Evolutionary conservation across 1,140 invertebrate species (phyloP), one percentile per base, ranked within the genome.

Genomic region (Hestina assimilis): DNA sequence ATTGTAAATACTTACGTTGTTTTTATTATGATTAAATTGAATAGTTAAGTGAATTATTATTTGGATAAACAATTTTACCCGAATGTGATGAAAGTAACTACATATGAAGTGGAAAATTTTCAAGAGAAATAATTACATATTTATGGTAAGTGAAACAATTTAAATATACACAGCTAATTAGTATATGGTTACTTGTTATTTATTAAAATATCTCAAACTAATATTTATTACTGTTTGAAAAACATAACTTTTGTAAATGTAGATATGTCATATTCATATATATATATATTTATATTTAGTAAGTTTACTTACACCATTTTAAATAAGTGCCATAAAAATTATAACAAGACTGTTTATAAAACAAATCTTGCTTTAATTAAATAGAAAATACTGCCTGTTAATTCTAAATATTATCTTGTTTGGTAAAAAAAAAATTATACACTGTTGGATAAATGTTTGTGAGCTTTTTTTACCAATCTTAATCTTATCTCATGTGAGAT

Each of bases 121-220:
- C 57, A 69, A 68, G 66, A 63, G 69, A 66, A 67, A 66, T 71
- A 72, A 75, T 67, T 65, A 69, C 31, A 63, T 65, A 68, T 81
- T 82, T 69, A 84, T 87, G 79, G 83, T 86, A 59, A 86, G 81
- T 79, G 51, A 51, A 48, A 55, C 14, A 24, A 35, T 50, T 50
- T 38, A 19, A 19, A 38, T 38, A 38, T 38, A 38, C 7, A 17
- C 19, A 38, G 15, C 7, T 12, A 38, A 20, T 19, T 38, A 38
- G 33, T 38, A 11, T 11, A 7, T 38, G 15, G 14, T 35, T 35
- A 35, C 14, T 35, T 6, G 19, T 31, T 9, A 31, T 12, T 35
- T 35, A 17, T 35, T 8, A 35, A 35, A 35, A 35, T 35, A 35
- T 15, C 11, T 14, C 14, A 33, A 14, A n/a, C n/a, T n/a, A n/a